Evolutionary conservation across 2,888 invertebrate species (phyloP), one percentile per base, ranked within the genome.

Genomic region (Platypus cylindrus): DNA sequence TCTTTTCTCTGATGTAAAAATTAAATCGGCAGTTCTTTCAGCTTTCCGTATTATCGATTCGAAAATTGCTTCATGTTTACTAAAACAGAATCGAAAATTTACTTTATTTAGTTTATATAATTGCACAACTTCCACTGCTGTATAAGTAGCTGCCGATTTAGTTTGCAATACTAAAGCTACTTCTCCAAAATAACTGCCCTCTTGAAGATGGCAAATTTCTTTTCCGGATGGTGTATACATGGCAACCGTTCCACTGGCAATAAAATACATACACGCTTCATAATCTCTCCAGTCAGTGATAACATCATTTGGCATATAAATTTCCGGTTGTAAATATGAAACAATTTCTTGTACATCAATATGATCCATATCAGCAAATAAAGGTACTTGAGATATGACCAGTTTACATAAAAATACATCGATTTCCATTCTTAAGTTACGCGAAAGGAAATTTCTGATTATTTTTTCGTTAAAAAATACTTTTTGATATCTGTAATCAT

Each of bases 211-310:
- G 22, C 46, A 42, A 9, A 47, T 71, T 63, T 75, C 75, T 45
- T 65, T 66, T 16, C 75, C 75, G 11, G 69, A 70, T 11, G 67
- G 58, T 1, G 73, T 72, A 33, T 67, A 65, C 3, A 75, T 64
- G 5, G 71, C 69, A 1, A 76, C 75, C 0, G 73, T 72, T 5
- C 77, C 77, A 16, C 60, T 64, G 1, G 67, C 66, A 16, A 77
- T 59, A 46, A 77, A 75, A 53, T 68, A 77, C 73, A 77, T 73
- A 52, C 70, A 70, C 38, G 71, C 68, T 0, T 73, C 75, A n/a
- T 60, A 53, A n/a, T 66, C 65, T 0, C 72, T 71, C 0, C 71
- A 69, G 37, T 68, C 67, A 7, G 71, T 55, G 26, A 78, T 69
- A 14, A 70, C 56, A 50, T 77, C 76, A 38, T 71, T 68, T 2